Evolutionary conservation across 2,113 vertebrate species (phyloP).

Genomic region (Ondatra zibethicus): DNA sequence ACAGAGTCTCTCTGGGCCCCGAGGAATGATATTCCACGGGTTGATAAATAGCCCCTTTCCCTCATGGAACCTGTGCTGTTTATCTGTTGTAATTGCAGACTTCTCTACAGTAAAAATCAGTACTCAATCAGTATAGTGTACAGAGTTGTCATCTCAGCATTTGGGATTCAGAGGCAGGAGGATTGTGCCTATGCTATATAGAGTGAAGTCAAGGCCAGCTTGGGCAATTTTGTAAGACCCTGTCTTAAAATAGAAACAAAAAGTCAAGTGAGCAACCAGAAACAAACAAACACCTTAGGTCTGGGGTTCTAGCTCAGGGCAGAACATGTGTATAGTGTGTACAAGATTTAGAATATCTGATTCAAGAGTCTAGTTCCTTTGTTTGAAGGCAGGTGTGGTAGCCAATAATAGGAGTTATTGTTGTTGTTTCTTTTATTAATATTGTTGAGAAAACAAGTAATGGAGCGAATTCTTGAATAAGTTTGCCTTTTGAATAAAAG

Average conservation of each 20-base stretch:
- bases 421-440: not conserved
- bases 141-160: not conserved
- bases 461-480: not conserved
- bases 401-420: not conserved
- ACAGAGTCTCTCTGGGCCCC: not conserved
- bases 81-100: not conserved
- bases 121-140: not conserved
- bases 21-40: not conserved
- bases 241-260: not conserved
- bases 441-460: not conserved
- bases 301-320: not conserved
- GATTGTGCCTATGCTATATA: not conserved
- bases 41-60: not conserved
- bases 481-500: not conserved
- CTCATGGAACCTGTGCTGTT: rapidly evolving
- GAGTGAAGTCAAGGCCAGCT: not conserved
- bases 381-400: not conserved
- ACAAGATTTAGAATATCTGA: not conserved
- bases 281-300: not conserved
- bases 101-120: not conserved
- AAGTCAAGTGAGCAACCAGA: not conserved
- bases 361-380: not conserved
- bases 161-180: not conserved
- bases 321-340: not conserved
- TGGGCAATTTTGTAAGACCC: not conserved